phyloP scores from a whole-genome alignment of 2,113 vertebrate species.

The Phodopus roborovskii region DNA sequence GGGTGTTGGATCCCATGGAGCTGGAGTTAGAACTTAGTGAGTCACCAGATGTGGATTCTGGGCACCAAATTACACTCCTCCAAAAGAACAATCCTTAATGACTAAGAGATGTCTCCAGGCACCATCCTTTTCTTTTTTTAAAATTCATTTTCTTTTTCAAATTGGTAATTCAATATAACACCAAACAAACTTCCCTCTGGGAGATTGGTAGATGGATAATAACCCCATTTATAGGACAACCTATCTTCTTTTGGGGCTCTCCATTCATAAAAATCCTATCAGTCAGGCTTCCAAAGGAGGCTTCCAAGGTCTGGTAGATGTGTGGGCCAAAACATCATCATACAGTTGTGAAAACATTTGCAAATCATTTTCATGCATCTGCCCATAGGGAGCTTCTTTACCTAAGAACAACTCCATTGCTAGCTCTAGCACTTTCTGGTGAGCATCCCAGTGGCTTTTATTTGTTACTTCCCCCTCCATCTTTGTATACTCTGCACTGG shows the following conservation, averaged over 20 bases:
- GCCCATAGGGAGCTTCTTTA: neutral
- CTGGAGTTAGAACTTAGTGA: neutral
- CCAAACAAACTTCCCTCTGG: neutral
- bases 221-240: neutral
- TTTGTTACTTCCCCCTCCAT: neutral
- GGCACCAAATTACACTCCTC: neutral
- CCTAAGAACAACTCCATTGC: neutral
- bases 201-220: neutral
- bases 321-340: neutral
- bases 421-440: neutral
- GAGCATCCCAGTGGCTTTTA: neutral
- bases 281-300: neutral
- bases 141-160: slow-evolving; percentile 6
- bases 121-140: neutral
- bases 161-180: neutral
- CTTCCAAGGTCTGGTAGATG: neutral
- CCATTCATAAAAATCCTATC: neutral
- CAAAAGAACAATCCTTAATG: too few relatives aligned
- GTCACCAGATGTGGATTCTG: neutral
- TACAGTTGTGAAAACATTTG: neutral
- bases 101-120: neutral
- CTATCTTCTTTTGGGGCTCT: neutral
- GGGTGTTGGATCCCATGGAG: neutral
- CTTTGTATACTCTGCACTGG: neutral
- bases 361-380: neutral